These are phyloP conservation scores for Thereva nobilitata DNA, from an alignment of 2,888 invertebrate species.

Conservation along the genomic window DNA sequence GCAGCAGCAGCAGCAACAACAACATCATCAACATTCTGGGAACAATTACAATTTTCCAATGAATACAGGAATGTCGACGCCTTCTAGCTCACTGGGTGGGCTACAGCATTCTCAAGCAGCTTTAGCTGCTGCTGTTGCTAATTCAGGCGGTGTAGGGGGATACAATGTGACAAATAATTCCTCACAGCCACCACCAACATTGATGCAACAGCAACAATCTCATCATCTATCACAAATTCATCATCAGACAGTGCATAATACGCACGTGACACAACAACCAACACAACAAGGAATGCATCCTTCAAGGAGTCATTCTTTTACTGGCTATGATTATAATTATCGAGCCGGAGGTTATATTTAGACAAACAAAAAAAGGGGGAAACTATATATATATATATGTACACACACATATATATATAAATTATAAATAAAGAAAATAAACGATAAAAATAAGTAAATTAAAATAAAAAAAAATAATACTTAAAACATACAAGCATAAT, in stretches of 20 bases:
- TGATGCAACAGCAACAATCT: conserved; percentile 49
- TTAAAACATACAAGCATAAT: background rate
- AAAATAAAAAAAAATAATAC: too few species aligned
- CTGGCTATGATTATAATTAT: conserved; percentile 33
- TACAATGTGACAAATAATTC: conserved; percentile 43
- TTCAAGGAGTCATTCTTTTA: conserved; percentile 19
- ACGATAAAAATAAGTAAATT: too few species aligned
- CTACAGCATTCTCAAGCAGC: conserved; percentile 43
- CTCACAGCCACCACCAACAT: conserved; percentile 42
- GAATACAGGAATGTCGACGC: conserved; percentile 3
- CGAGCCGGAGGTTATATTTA: conserved; percentile 32
- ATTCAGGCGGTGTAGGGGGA: conserved; percentile 40
- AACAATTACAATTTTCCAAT: conserved; percentile 40
- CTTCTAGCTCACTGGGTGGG: conserved; percentile 7
- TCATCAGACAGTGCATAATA: conserved; percentile 41
- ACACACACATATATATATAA: conserved; percentile 3
- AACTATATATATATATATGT: too few species aligned
- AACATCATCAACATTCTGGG: conserved; percentile 44
- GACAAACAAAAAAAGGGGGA: background rate
- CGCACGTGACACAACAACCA: conserved; percentile 2
- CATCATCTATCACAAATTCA: conserved; percentile 48
- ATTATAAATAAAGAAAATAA: background rate
- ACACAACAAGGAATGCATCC: conserved; percentile 9
- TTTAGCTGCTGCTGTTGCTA: conserved; percentile 39
- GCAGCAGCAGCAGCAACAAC: conserved; percentile 44